Percentiles rank a stretch among this genome's conserved stretches.
These are phyloP conservation scores for Copsychus sechellarum DNA, from an alignment of 2,113 vertebrate genomes.

Conservation along the genomic window DNA sequence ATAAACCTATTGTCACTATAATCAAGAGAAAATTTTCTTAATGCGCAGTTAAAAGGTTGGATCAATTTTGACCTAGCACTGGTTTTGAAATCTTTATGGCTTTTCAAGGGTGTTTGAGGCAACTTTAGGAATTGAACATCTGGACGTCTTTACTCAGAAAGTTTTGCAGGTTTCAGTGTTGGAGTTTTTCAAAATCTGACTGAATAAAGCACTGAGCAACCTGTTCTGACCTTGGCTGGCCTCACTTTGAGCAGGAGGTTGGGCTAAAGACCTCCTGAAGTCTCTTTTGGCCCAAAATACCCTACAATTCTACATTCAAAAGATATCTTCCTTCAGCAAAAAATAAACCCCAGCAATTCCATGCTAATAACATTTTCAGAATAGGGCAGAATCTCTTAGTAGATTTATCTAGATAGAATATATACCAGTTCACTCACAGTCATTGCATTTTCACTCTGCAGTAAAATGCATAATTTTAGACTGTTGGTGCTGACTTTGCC, in stretches of 20 bases:
- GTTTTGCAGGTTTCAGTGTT: background rate
- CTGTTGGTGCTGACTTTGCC: background rate
- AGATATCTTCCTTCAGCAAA: background rate
- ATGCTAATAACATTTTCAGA: background rate
- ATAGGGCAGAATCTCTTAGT: background rate
- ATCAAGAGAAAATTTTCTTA: background rate
- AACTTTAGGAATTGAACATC: background rate
- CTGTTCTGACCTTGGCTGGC: background rate
- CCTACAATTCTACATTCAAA: background rate
- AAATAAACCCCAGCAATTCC: background rate
- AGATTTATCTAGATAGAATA: background rate
- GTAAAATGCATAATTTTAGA: background rate
- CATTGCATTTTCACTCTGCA: background rate
- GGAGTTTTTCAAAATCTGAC: background rate
- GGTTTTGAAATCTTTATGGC: background rate
- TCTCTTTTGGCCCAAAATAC: background rate
- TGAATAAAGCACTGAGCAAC: background rate
- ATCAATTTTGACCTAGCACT: background rate
- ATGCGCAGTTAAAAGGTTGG: background rate
- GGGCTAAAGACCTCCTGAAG: background rate
- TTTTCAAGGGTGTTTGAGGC: background rate
- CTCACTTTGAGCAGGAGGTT: background rate
- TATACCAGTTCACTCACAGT: background rate
- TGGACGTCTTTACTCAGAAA: background rate
- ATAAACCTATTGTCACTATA: background rate